Percentiles rank a stretch among this genome's conserved stretches.
phyloP scores from a whole-genome alignment of 2,797 vertebrate species.

The Leucoraja ocellata region DNA sequence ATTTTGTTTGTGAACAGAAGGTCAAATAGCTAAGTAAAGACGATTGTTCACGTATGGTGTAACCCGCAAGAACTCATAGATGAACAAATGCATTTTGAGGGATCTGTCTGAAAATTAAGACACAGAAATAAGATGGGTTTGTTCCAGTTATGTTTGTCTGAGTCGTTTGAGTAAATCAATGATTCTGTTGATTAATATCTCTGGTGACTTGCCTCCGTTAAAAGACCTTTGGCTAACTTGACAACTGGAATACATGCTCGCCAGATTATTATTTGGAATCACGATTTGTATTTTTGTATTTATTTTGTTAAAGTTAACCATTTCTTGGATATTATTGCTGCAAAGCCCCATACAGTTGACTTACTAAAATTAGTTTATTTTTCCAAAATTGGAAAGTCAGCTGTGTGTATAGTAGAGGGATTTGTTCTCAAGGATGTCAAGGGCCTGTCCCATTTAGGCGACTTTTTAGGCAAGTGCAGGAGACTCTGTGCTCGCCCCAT shows the following conservation, averaged over 20 bases:
- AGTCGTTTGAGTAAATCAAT: neutral
- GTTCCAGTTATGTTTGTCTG: constrained; percentile 11
- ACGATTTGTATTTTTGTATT: neutral
- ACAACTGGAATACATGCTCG: neutral
- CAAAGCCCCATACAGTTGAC: neutral
- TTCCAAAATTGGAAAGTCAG: constrained; percentile 4
- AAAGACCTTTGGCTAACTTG: constrained; percentile 31
- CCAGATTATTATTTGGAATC: constrained; percentile 12
- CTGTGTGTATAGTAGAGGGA: neutral
- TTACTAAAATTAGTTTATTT: neutral
- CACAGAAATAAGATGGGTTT: neutral
- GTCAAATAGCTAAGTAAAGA: neutral
- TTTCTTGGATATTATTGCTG: neutral
- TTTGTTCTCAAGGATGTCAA: neutral
- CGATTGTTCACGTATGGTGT: neutral
- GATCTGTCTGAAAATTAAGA: constrained; percentile 1
- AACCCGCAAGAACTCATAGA: neutral
- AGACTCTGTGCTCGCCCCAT: no score
- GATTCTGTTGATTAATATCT: neutral
- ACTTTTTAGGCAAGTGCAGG: no score
- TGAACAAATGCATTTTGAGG: neutral
- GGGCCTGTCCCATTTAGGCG: no score
- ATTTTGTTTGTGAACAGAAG: neutral
- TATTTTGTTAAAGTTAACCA: constrained; percentile 6
- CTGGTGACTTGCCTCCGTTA: constrained; percentile 1